These are phyloP conservation scores for Phylloscopus trochilus DNA, from an alignment of 2,113 vertebrate species.

Conservation along the genomic window DNA sequence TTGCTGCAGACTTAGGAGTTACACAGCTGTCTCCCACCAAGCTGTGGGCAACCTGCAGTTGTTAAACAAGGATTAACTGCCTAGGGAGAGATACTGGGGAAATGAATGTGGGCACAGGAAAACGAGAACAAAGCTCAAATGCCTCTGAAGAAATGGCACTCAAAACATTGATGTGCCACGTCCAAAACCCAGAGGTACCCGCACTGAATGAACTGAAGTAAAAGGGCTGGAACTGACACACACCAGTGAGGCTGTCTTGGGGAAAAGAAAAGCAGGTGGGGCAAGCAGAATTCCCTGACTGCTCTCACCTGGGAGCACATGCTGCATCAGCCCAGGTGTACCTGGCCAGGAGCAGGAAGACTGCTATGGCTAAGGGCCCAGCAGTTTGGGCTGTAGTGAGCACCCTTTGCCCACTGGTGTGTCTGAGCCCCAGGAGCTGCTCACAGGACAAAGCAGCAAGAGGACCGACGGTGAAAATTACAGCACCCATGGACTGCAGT, in stretches of 20 bases:
- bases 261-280: background rate
- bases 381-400: rapidly evolving
- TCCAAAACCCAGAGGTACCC: background rate
- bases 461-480: background rate
- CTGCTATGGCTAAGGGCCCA: rapidly evolving
- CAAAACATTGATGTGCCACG: background rate
- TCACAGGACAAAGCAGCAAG: background rate
- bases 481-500: conserved; percentile 16
- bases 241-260: background rate
- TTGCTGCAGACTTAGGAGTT: background rate
- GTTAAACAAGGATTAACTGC: background rate
- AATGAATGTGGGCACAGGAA: background rate
- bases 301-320: background rate
- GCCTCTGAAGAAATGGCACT: conserved; percentile 3
- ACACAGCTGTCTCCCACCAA: background rate
- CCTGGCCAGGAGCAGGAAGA: background rate
- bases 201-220: background rate
- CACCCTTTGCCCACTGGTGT: background rate
- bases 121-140: background rate
- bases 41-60: background rate
- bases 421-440: background rate
- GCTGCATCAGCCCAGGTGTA: background rate
- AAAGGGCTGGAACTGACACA: background rate
- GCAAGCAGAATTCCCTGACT: background rate
- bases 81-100: background rate